Evolutionary conservation across 2,888 invertebrate species (phyloP).

Genomic region (Dugesia japonica): DNA sequence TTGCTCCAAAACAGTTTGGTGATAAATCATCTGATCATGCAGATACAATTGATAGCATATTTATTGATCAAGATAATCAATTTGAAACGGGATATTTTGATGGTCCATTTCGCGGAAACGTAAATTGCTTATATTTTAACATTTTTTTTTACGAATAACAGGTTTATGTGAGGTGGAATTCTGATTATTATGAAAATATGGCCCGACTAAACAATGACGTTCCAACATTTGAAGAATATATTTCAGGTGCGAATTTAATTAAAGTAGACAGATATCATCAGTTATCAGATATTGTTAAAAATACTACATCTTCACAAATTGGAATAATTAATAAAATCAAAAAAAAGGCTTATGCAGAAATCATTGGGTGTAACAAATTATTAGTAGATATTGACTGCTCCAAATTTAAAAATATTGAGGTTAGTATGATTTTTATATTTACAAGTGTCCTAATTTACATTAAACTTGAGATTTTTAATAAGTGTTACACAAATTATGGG

Average conservation of each 20-base stretch:
- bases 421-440: not conserved
- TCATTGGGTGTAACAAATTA: constrained; percentile 21
- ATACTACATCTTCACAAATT: not conserved
- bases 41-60: not conserved
- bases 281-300: constrained; percentile 6
- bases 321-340: not conserved
- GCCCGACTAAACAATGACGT: not conserved
- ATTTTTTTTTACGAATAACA: not conserved
- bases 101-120: not conserved
- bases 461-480: too few relatives aligned
- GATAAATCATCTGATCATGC: not conserved
- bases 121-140: not conserved
- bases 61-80: not conserved
- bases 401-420: constrained; percentile 5
- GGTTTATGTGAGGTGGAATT: constrained; percentile 13
- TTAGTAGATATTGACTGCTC: constrained; percentile 23
- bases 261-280: not conserved
- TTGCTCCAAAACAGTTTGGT: not conserved
- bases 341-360: constrained; percentile 16
- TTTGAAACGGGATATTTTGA: not conserved
- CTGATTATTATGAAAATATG: not conserved
- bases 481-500: too few relatives aligned
- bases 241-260: not conserved
- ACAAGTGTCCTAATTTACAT: too few relatives aligned
- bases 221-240: not conserved